Evolutionary conservation across 2,888 invertebrate genomes (phyloP).

Genomic region (Zygogramma bicolorata): DNA sequence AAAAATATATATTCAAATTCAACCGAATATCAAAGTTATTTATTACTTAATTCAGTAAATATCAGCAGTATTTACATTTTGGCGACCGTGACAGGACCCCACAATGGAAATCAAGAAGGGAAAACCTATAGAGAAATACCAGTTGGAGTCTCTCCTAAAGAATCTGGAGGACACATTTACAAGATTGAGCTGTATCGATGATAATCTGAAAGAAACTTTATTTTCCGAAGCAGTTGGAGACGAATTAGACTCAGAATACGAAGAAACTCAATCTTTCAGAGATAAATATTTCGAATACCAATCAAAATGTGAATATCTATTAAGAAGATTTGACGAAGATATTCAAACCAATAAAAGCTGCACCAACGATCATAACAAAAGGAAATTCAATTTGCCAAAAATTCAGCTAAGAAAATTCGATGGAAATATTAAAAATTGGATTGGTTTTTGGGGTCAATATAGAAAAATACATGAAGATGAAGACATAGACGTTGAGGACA

Average conservation of each 20-base stretch:
- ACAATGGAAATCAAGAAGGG: neutral
- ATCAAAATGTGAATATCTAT: neutral
- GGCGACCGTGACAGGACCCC: slow-evolving; percentile 16
- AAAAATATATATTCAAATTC: too few species aligned
- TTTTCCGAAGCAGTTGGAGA: neutral
- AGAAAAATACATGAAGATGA: neutral
- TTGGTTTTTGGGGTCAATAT: neutral
- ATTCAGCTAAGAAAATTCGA: neutral
- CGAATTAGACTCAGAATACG: neutral
- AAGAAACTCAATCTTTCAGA: neutral
- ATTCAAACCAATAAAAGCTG: neutral
- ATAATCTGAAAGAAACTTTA: neutral
- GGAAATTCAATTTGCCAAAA: neutral
- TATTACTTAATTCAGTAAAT: too few species aligned
- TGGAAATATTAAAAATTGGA: neutral
- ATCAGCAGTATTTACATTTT: too few species aligned
- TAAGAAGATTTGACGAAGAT: neutral
- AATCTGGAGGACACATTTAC: neutral
- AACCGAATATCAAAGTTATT: too few species aligned
- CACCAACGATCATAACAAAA: neutral
- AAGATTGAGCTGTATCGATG: neutral
- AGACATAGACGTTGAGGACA: neutral
- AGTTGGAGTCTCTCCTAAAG: neutral
- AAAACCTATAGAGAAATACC: neutral
- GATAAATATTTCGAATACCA: neutral